Conservation (phyloP, 2,113 vertebrate genomes). For the Mohoua ochrocephala region DNA sequence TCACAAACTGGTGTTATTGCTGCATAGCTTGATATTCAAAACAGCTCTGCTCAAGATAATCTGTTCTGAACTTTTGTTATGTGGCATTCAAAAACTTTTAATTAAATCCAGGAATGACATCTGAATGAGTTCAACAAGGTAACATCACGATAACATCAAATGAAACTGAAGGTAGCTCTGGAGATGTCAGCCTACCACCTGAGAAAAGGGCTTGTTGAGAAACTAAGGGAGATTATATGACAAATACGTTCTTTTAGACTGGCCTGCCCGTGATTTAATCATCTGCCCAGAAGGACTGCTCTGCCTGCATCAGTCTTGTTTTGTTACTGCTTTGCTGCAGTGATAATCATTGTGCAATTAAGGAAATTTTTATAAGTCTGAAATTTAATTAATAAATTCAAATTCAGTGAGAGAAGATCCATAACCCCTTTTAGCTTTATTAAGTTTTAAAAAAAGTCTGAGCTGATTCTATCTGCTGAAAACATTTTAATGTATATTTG, state of each 20-base stretch:
- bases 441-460: neutral
- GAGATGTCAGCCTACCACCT: neutral
- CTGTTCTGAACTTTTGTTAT: neutral
- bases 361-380: neutral
- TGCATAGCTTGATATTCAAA: constrained; percentile 21
- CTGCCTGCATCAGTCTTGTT: neutral
- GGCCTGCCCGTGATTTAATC: neutral
- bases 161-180: neutral
- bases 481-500: neutral
- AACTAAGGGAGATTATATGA: neutral
- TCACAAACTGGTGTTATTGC: neutral
- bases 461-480: neutral
- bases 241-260: neutral
- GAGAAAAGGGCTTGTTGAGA: neutral
- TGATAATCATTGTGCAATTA: neutral
- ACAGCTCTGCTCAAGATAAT: constrained; percentile 31
- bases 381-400: constrained; percentile 24
- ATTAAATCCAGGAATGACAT: constrained; percentile 22
- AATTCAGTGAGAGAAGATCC: neutral
- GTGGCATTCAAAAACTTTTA: constrained; percentile 44
- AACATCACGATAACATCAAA: constrained; percentile 23
- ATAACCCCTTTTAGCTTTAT: neutral
- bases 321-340: neutral
- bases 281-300: neutral
- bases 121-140: neutral